These are phyloP conservation scores for Rhimphoctona megacephalus DNA, from an alignment of 2,888 invertebrate species.

Conservation along the genomic window DNA sequence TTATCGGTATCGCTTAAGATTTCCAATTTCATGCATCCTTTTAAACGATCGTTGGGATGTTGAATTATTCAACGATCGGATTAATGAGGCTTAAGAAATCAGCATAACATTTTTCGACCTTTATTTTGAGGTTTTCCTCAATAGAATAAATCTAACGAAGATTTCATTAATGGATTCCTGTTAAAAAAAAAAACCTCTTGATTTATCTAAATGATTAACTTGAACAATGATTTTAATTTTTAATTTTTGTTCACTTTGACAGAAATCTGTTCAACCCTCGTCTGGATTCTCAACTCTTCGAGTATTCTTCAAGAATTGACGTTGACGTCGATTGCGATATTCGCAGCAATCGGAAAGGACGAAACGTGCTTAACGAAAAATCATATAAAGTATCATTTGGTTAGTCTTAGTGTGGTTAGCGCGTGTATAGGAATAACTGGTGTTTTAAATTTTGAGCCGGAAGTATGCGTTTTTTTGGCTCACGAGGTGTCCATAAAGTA, in stretches of 20 bases:
- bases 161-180: neutral
- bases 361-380: slow-evolving; percentile 82
- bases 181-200: neutral
- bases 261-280: slow-evolving; percentile 84
- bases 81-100: neutral
- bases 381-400: slow-evolving; percentile 85
- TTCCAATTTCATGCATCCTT: neutral
- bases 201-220: neutral
- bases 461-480: slow-evolving; percentile 81
- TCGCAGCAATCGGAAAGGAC: slow-evolving; percentile 79
- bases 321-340: slow-evolving; percentile 84
- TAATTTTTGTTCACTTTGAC: slow-evolving; percentile 42
- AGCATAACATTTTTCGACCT: neutral
- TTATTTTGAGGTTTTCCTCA: neutral
- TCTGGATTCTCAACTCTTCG: slow-evolving; percentile 85
- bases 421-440: slow-evolving; percentile 86
- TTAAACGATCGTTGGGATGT: neutral
- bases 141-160: neutral
- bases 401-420: slow-evolving; percentile 85
- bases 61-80: neutral
- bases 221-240: neutral
- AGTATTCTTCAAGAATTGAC: slow-evolving; percentile 85
- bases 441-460: slow-evolving; percentile 83
- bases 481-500: slow-evolving; percentile 81
- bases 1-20: neutral